Evolutionary conservation across 2,797 vertebrate genomes (phyloP), one percentile per base, ranked within the genome.

Genomic region (Alouatta caraya): DNA sequence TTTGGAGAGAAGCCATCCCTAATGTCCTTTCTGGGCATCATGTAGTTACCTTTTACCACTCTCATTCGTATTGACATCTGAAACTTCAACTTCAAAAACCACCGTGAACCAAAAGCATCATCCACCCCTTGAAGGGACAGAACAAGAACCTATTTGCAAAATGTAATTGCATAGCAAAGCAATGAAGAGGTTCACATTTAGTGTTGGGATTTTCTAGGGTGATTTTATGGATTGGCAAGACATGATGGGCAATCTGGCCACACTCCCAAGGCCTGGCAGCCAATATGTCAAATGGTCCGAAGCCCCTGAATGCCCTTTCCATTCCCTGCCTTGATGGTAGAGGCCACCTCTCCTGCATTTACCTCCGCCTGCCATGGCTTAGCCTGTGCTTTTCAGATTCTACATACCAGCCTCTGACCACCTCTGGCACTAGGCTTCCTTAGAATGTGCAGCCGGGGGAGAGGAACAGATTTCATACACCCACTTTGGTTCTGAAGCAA

Each of bases 391-490:
- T 48, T 61, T 4, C 5, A 0, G 57, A 93, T 64, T n/a, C 37
- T 15, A 39, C 64, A 88, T 87, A 81, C 30, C 76, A n/a, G 70
- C 28, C 70, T 75, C 73, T 70, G 94, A 94, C 70, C 90, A 90
- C 70, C 93, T 88, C 88, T 93, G 90, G 92, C 94, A 93, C 80
- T 70, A 19, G 0, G 81, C 90, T 83, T 59, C 90, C 88, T 75
- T 14, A 0, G 94, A 92, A 84, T 39, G 24, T 89, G 90, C 90
- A 85, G 85, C 95, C 0, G 1, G 61, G 79, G 84, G 85, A 96
- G 88, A 92, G 64, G 89, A 97, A 97, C 97, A 98, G 97, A 97
- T 97, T 97, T 96, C 82, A 93, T 78, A 97, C 96, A 92, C 98
- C 97, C 96, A 97, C 97, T 94, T 95, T 0, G 89, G 55, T 94